These are phyloP conservation scores for Phoeniculus purpureus DNA, from an alignment of 2,797 vertebrate species.

Conservation along the genomic window DNA sequence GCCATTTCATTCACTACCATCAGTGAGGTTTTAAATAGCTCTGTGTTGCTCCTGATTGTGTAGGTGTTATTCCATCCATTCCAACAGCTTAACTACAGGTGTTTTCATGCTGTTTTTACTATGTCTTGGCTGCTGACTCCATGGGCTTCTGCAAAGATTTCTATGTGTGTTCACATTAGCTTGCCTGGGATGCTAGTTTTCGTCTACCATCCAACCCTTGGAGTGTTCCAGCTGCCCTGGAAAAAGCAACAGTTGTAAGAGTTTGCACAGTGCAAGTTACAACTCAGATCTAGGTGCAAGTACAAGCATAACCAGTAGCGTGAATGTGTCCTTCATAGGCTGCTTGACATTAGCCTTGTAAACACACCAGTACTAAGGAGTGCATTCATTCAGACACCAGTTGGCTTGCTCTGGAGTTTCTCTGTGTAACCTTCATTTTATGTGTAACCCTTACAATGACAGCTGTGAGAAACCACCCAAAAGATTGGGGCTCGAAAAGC, in stretches of 20 bases:
- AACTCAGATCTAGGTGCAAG: not conserved
- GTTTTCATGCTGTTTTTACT: not conserved
- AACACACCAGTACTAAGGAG: accelerated
- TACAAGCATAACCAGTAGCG: accelerated
- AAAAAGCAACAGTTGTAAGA: not conserved
- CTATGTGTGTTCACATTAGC: accelerated
- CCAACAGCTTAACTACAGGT: not conserved
- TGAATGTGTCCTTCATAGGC: not conserved
- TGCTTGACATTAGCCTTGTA: not conserved
- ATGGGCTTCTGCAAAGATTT: not conserved
- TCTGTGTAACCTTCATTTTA: not conserved
- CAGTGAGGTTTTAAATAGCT: not conserved
- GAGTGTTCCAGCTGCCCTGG: not conserved
- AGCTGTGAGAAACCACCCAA: not conserved
- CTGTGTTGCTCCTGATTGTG: not conserved
- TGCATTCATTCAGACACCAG: not conserved
- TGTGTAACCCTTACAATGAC: not conserved
- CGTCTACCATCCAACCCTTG: not conserved
- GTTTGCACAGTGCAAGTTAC: not conserved
- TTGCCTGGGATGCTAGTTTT: not conserved
- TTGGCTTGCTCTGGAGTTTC: not conserved
- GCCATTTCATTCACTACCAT: not conserved
- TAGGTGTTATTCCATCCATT: not conserved
- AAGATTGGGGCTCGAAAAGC: not conserved
- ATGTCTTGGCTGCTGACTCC: not conserved